phyloP scores from a whole-genome alignment of 53 echinoderm and acorn worm species.

The Patiria pectinifera region DNA sequence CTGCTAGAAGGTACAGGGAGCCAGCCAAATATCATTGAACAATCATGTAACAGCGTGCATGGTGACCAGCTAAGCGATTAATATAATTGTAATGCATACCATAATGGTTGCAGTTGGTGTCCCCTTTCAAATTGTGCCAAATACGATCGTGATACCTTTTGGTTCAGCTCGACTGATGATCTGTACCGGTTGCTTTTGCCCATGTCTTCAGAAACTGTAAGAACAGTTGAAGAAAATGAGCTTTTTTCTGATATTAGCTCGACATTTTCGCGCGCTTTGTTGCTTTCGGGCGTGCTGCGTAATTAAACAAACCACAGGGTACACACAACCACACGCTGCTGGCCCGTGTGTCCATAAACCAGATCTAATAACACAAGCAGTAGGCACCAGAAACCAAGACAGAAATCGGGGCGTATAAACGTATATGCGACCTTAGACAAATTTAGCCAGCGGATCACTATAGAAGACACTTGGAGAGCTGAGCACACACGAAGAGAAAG shows the following conservation, averaged over 20 bases:
- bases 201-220: not conserved
- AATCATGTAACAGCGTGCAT: too few relatives aligned
- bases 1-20: too few relatives aligned
- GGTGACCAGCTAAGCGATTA: too few relatives aligned
- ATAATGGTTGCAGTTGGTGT: not conserved
- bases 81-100: too few relatives aligned
- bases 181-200: not conserved
- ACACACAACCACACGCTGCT: not conserved
- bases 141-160: not conserved
- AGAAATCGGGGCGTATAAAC: not conserved
- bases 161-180: not conserved
- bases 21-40: too few relatives aligned
- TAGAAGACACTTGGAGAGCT: not conserved
- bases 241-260: not conserved
- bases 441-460: slow-evolving; percentile 26
- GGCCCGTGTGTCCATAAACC: not conserved
- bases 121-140: not conserved
- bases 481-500: not conserved
- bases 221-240: not conserved
- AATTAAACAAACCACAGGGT: not conserved
- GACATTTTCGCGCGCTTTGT: not conserved
- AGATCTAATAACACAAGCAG: not conserved
- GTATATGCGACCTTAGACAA: slow-evolving; percentile 1
- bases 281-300: not conserved
- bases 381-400: not conserved